Evolutionary conservation across 2,113 vertebrate genomes (phyloP), one percentile per base, ranked within the genome.

Genomic region (Tychaedon coryphoeus): DNA sequence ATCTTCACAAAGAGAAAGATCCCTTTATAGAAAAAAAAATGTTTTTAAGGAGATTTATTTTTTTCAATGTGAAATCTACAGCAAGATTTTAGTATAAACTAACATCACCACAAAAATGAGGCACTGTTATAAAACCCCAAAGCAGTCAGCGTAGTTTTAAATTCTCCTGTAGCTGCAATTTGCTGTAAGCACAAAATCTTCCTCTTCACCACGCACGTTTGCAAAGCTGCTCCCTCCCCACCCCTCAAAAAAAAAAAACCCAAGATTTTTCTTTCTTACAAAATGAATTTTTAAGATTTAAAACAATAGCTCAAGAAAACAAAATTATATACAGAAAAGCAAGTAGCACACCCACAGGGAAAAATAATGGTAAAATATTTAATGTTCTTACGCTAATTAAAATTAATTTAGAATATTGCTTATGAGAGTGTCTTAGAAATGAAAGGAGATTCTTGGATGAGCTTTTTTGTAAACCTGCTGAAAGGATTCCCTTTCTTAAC

Each of bases 401-500:
- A 95, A 76, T 48, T 29, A 85, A 50, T 74, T 93, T 83, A 19
- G 50, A 60, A 67, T 71, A 48, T 70, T 88, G 56, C 62, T 86
- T 67, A 73, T 66, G 8, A 13, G 40, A 95, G 40, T 84, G 12
- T 72, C 91, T 76, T 86, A 90, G 58, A 71, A 95, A 60, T 56
- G 66, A 94, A 6, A 92, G 31, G 19, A 93, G 14, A 56, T 61
- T 69, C 64, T 95, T 73, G 54, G 42, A 75, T 45, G 92, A 92
- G 48, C 26, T 25, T 31, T 23, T 69, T 78, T 94, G 48, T 58
- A 94, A 90, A 93, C 22, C n/a, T 66, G 34, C 51, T 81, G 62
- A 93, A 96, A 87, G 53, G 9, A 89, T 93, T 94, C 93, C 42
- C 31, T 93, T 90, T 95, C 22, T 83, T 91, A 92, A 90, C 48